Evolutionary conservation across 2,113 vertebrate species (phyloP), one percentile per base, ranked within the genome.

Genomic region (Piaya cayana): DNA sequence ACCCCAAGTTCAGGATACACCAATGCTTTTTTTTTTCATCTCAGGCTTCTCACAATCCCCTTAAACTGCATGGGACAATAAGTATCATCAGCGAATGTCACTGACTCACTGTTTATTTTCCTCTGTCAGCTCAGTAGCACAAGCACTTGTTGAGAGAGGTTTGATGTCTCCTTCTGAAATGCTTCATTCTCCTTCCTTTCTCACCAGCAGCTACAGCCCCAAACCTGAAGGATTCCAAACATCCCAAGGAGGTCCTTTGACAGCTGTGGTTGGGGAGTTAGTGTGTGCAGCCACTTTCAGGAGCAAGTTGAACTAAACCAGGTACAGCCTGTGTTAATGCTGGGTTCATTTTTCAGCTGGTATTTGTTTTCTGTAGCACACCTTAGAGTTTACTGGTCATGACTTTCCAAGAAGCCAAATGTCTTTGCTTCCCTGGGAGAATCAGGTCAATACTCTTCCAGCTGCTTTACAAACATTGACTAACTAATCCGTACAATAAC

Each of bases 401-500:
- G 53, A 74, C 87, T 86, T 74, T 30, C 68, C 52, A 75, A 93
- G 85, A 70, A 90, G n/a, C 63, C 5, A 8, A 47, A 71, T 83
- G 47, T 86, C 85, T 75, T 43, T 74, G 56, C 36, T 83, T 94
- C 52, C 56, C 52, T 64, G 76, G 43, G 85, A 96, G 90, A 88
- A 90, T 67, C 15, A 1, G 3, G 82, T 64, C 90, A 96, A 92
- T 88, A 86, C 39, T 75, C 82, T 83, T 94, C 75, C 79, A 84
- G 86, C 90, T 81, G 77, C 86, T 93, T 88, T 91, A 87, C 88
- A 88, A 90, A 79, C 87, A 90, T 27, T 63, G 82, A 64, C 82
- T 70, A 79, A 75, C 49, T 96, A 94, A 96, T 94, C 92, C 90
- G 50, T 81, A 82, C 85, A 94, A 86, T 78, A 82, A 19, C 82